A percentile compares a stretch with the other conserved stretches of the same genome.
phyloP scores from a whole-genome alignment of 64 coral and sea anemone genomes.

The Platygyra sinensis region DNA sequence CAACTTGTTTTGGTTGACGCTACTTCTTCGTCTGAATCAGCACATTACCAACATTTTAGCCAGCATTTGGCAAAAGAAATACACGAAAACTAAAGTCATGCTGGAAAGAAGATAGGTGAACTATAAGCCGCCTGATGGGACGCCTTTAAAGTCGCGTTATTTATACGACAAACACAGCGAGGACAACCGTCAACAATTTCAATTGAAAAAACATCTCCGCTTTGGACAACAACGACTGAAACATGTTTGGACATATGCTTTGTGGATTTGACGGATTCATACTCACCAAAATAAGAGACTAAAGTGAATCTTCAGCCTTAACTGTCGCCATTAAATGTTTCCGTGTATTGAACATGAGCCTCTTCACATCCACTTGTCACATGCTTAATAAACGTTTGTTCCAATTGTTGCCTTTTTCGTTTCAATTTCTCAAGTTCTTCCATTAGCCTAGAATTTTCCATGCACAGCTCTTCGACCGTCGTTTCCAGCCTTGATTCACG shows the following conservation, averaged over 20 bases:
- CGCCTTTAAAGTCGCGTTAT: too few species aligned
- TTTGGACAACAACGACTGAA: too few species aligned
- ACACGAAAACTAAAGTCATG: background rate
- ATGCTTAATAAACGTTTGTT: slow-evolving; percentile 71
- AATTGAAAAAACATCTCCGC: too few species aligned
- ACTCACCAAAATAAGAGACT: background rate
- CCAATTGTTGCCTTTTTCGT: slow-evolving; percentile 58
- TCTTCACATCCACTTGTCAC: slow-evolving; percentile 71
- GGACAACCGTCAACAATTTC: too few species aligned
- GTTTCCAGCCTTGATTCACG: slow-evolving; percentile 56
- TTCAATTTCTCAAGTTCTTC: slow-evolving; percentile 66
- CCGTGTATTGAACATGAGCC: slow-evolving; percentile 65
- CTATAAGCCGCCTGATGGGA: too few species aligned
- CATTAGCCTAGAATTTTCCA: slow-evolving; percentile 66
- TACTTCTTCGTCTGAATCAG: background rate
- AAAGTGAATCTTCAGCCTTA: background rate
- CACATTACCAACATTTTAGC: background rate
- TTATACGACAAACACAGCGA: too few species aligned
- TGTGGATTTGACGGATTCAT: too few species aligned
- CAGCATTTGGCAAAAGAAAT: background rate
- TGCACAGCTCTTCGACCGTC: slow-evolving; percentile 62
- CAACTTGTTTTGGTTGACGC: background rate
- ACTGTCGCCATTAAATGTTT: slow-evolving; percentile 18
- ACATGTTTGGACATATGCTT: too few species aligned
- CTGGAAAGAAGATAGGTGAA: too few species aligned